Percentiles rank a stretch among this genome's conserved stretches.
These are phyloP conservation scores for Beris morrisii DNA, from an alignment of 2,888 invertebrate genomes.

Conservation along the genomic window DNA sequence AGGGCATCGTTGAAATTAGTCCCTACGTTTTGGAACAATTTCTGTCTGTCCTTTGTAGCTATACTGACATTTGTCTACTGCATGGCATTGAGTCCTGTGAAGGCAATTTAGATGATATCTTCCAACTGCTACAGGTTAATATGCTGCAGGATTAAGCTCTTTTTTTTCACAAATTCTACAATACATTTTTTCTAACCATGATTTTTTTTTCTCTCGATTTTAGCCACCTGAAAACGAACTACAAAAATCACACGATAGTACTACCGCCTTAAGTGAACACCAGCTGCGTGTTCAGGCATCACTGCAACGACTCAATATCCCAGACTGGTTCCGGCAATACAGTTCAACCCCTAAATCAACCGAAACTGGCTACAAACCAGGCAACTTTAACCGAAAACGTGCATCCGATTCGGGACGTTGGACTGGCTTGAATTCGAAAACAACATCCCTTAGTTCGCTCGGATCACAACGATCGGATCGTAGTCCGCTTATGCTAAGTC, in stretches of 20 bases:
- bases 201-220: constrained; percentile 49
- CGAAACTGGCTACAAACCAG: constrained; percentile 61
- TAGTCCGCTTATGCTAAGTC: constrained; percentile 55
- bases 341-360: constrained; percentile 47
- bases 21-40: constrained; percentile 31
- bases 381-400: constrained; percentile 80
- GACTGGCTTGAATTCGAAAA: constrained; percentile 77
- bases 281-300: constrained; percentile 92
- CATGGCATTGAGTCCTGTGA: constrained; percentile 15
- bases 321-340: constrained; percentile 83
- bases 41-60: constrained; percentile 26
- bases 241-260: constrained; percentile 68
- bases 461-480: constrained; percentile 59
- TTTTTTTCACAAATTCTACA: not conserved
- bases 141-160: not conserved
- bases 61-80: constrained; percentile 27
- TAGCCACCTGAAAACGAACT: constrained; percentile 95
- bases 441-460: constrained; percentile 80
- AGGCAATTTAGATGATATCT: constrained; percentile 24
- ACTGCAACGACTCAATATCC: constrained; percentile 89
- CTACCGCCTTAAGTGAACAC: constrained; percentile 84
- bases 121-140: constrained; percentile 9
- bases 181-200: constrained; percentile 18
- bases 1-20: constrained; percentile 24
- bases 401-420: constrained; percentile 67